These are phyloP conservation scores for Danio albolineatus DNA, from an alignment of 2,797 vertebrate genomes.

Conservation along the genomic window DNA sequence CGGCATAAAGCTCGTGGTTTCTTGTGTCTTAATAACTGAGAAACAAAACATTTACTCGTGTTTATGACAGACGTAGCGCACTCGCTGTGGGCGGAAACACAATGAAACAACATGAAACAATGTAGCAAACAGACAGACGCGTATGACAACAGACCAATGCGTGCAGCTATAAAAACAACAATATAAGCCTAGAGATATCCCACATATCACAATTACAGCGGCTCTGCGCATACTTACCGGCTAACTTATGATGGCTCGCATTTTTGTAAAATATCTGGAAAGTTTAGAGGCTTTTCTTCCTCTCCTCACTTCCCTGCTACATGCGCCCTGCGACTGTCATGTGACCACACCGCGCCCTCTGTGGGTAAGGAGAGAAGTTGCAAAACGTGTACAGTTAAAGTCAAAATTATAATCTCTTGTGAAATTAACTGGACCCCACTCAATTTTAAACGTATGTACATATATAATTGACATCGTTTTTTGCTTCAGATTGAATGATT, in stretches of 20 bases:
- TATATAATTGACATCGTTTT: too few species aligned
- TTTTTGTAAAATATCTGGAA: conserved; percentile 32
- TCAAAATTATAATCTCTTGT: too few species aligned
- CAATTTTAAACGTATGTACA: too few species aligned
- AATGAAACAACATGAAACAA: conserved; percentile 36
- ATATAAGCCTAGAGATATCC: not conserved
- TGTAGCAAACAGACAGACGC: conserved; percentile 23
- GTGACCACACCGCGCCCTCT: conserved; percentile 62
- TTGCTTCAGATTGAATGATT: too few species aligned
- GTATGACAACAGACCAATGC: not conserved
- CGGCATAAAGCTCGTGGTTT: not conserved
- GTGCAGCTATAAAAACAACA: not conserved
- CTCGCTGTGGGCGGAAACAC: conserved; percentile 18
- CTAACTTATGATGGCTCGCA: conserved; percentile 44
- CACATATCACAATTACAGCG: not conserved
- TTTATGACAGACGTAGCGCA: not conserved
- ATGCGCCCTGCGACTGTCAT: conserved; percentile 52
- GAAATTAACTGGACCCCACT: too few species aligned
- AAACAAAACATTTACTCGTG: not conserved
- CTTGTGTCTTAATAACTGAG: too few species aligned
- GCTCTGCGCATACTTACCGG: conserved; percentile 44
- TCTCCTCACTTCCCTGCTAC: conserved; percentile 53
- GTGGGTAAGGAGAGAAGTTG: conserved; percentile 52
- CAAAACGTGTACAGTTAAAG: too few species aligned
- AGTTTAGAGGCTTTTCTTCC: conserved; percentile 55